Evolutionary conservation across 2,888 invertebrate species (phyloP), one percentile per base, ranked within the genome.

Genomic region (Agrotis puta): DNA sequence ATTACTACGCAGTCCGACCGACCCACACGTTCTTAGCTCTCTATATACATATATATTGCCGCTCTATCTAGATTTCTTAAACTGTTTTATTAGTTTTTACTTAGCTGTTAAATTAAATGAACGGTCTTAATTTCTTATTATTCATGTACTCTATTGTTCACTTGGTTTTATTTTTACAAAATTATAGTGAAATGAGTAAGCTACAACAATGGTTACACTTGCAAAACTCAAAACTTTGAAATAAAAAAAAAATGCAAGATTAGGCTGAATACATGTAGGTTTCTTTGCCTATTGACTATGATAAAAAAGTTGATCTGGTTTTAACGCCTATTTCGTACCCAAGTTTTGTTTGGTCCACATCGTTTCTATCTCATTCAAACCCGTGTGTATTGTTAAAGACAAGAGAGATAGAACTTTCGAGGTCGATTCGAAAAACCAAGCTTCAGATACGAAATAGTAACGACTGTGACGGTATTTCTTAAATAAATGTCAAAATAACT

Each of bases 401-500:
- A 59, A 66, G 27, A 54, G 70, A 68, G 64, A 73, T 5, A 53
- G 22, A 58, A 45, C 6, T 5, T 3, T 0, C 0, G 2, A 11
- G 14, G 63, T 79, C 76, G 64, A 77, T 47, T 70, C 64, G 61
- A 69, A 39, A 48, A 13, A 22, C 50, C 5, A 77, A 57, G 70
- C 77, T 79, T 43, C 18, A 72, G 56, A 72, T 72, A 53, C 43
- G 27, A 68, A 75, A 76, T 78, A 75, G 77, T 43, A 59, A 51
- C 22, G 43, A 64, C 70, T 82, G 79, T 81, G 82, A 85, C 79
- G 82, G 85, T 77, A 79, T 78, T 86, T 86, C 85, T 68, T 86
- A 85, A 70, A 80, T 86, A 89, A 86, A 89, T 85, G 91, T 91
- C 91, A 91, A 91, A 91, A 90, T 94, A 94, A 91, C 94, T 95